A percentile compares a stretch with the other conserved stretches of the same genome.
phyloP scores from a whole-genome alignment of 2,797 vertebrate species.

The Hybognathus amarus region DNA sequence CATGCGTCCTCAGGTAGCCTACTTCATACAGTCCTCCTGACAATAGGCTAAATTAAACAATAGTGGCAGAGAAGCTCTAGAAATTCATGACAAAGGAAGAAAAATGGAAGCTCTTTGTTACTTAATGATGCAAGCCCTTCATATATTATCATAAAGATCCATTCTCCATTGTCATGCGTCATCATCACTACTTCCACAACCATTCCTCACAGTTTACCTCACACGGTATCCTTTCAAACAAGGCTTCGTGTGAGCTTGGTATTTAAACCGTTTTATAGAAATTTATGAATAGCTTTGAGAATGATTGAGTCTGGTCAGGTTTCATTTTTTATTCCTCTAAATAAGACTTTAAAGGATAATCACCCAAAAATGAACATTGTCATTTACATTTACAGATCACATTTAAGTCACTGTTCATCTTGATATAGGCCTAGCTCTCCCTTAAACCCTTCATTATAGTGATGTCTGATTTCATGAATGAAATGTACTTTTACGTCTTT shows the following conservation, averaged over 20 bases:
- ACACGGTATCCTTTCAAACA: background rate
- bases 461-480: background rate
- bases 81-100: background rate
- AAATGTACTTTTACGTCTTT: background rate
- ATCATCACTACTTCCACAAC: constrained; percentile 14
- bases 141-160: constrained; percentile 21
- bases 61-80: background rate
- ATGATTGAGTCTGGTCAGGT: background rate
- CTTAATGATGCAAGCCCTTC: background rate
- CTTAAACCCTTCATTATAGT: background rate
- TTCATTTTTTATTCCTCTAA: background rate
- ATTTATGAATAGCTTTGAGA: background rate
- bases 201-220: background rate
- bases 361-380: background rate
- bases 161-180: constrained; percentile 18
- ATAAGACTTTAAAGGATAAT: background rate
- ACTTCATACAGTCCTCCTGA: background rate
- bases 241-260: background rate
- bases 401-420: background rate
- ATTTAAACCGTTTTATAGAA: background rate
- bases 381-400: background rate
- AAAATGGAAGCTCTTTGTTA: constrained; percentile 12
- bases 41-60: background rate
- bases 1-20: background rate
- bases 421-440: background rate